Percentiles rank a stretch among this genome's conserved stretches.
Evolutionary conservation across 2,888 invertebrate species (phyloP).

Genomic region (Diplolepis rosae): DNA sequence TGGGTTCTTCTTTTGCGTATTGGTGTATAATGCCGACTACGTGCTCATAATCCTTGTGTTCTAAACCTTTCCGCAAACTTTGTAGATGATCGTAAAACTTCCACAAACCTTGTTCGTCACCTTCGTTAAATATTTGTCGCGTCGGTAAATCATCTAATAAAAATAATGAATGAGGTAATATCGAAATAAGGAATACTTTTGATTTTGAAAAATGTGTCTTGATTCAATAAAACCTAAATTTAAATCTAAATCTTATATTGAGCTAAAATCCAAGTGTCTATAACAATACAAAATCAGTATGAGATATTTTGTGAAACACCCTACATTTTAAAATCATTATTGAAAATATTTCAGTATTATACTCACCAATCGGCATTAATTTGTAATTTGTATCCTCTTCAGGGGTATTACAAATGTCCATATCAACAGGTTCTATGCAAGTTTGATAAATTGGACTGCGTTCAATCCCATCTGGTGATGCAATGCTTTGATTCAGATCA

Average conservation of each 20-base stretch:
- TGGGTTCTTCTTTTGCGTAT: not conserved
- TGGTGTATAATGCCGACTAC: not conserved
- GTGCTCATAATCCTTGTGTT: not conserved
- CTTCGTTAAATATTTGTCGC: not conserved
- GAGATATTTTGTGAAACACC: not conserved
- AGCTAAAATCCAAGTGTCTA: too few species aligned
- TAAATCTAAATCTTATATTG: too few species aligned
- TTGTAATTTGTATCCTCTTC: not conserved
- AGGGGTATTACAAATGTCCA: not conserved
- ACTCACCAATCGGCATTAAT: not conserved
- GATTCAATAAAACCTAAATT: too few species aligned
- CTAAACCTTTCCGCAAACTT: not conserved
- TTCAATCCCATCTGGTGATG: not conserved
- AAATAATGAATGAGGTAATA: not conserved
- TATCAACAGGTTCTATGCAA: not conserved
- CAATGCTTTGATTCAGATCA: not conserved
- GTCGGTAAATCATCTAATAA: not conserved
- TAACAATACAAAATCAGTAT: not conserved
- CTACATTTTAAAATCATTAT: not conserved
- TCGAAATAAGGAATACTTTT: not conserved
- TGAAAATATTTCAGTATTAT: not conserved
- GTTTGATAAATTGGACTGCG: not conserved
- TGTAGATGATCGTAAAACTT: constrained; percentile 17
- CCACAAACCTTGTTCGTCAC: not conserved
- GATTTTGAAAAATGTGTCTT: not conserved